A percentile compares a stretch with the other conserved stretches of the same genome.
Evolutionary conservation across 2,113 vertebrate species (phyloP).

Genomic region (Apus apus): DNA sequence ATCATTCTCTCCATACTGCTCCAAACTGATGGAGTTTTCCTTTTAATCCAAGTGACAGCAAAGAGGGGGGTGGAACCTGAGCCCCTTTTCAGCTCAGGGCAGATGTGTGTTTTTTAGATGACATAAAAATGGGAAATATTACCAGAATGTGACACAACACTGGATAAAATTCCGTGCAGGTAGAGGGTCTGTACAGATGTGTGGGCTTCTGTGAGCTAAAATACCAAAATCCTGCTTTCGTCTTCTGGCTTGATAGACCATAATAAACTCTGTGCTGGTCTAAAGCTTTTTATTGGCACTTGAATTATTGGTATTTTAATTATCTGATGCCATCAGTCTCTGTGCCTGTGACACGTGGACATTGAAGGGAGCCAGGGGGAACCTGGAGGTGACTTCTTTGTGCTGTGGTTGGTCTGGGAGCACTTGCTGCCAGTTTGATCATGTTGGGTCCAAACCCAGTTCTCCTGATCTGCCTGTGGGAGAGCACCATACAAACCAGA

Average conservation of each 20-base stretch:
- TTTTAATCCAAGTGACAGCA: background rate
- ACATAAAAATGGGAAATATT: background rate
- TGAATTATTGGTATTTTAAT: accelerated
- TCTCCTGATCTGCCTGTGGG: background rate
- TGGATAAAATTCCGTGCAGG: background rate
- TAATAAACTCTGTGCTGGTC: background rate
- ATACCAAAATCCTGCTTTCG: background rate
- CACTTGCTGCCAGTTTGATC: background rate
- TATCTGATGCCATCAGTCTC: background rate
- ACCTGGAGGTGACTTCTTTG: accelerated
- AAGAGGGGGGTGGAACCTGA: background rate
- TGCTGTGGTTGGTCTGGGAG: background rate
- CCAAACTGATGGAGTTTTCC: accelerated
- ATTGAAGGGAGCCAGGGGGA: accelerated
- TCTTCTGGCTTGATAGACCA: accelerated
- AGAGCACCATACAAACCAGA: background rate
- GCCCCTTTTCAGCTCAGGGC: background rate
- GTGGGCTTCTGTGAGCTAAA: background rate
- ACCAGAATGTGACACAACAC: background rate
- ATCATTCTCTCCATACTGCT: accelerated
- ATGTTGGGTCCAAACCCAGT: background rate
- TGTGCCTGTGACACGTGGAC: accelerated
- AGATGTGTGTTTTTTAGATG: background rate
- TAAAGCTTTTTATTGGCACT: background rate
- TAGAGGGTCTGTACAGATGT: accelerated